Evolutionary conservation across 1,140 invertebrate species (phyloP).

Genomic region (Stenopsyche tienmushanensis): DNA sequence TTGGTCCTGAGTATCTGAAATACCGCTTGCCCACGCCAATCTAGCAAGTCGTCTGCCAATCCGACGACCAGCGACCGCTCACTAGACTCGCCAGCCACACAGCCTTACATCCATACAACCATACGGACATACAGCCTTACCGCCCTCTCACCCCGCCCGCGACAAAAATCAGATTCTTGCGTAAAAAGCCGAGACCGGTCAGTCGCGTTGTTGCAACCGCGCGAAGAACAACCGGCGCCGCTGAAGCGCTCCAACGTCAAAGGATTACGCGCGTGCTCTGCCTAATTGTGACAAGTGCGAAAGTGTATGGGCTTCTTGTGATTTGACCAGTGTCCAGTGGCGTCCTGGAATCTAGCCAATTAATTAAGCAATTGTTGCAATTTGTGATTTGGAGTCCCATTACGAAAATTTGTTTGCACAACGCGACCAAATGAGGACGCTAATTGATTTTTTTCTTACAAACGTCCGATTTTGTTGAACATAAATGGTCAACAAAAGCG

Average conservation of each 20-base stretch:
- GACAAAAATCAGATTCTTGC: neutral
- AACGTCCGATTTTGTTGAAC: no score
- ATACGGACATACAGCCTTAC: no score
- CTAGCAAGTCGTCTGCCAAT: neutral
- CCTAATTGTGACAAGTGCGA: neutral
- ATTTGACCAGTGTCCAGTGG: no score
- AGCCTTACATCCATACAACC: no score
- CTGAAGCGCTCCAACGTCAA: neutral
- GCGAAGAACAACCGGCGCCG: neutral
- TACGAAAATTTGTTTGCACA: no score
- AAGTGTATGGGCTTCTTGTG: no score
- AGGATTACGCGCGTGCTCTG: neutral
- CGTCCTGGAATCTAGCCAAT: no score
- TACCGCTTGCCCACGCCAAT: neutral
- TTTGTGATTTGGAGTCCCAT: no score
- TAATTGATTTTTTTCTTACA: no score
- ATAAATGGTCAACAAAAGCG: no score
- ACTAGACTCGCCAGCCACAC: no score
- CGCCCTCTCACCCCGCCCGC: neutral
- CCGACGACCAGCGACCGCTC: neutral
- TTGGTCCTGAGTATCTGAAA: neutral
- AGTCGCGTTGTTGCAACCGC: slow-evolving; percentile 10
- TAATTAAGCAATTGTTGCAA: no score
- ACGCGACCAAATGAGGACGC: neutral
- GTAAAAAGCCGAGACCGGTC: slow-evolving; percentile 5